Evolutionary conservation across 2,888 invertebrate species (phyloP), one percentile per base, ranked within the genome.

Genomic region (Drosophila nigritarsus): DNA sequence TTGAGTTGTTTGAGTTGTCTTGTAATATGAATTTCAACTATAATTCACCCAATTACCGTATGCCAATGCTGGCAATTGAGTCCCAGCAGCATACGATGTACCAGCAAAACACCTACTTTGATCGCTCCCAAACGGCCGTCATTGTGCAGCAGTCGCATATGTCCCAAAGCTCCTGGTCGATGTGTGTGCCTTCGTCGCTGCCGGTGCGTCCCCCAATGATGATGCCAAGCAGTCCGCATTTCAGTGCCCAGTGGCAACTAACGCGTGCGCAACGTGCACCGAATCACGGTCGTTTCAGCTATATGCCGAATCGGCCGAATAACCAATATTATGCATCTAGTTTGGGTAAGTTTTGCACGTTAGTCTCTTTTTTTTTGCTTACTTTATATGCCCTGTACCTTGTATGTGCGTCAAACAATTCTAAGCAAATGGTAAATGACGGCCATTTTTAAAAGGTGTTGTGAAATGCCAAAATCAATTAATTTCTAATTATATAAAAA

Each of bases 41-140:
- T 32, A 76, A 73, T 68, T n/a, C 71, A 11, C 74, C 69, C 1
- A n/a, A 74, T 3, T 88, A 56, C 30, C 88, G 70, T 27, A 5
- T 74, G 48, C 80, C 81, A 18, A 27, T 66, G 6, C 3, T 85
- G 65, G 64, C 77, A 36, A 59, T 87, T 27, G 84, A 89, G 32
- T 78, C 84, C 5, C n/a, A 69, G 60, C 84, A 89, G 55, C 84
- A 89, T 27, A 70, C 84, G 18, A 65, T 80, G 68, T 87, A 82
- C 53, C 85, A 84, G 34, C 89, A 81, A 40, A 81, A 73, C 49
- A 89, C 89, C 6, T 82, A 75, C 55, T 53, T 82, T 59, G 84
- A 89, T 50, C 85, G 77, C 36, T 72, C 61, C 36, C 89, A 80
- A 38, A 69, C 73, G 69, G 66, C 60, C 9, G 67, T 75, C 11